Base-by-base conservation (phyloP, 53 echinoderm and acorn worm genomes). In the Mesocentrotus franciscanus region DNA sequence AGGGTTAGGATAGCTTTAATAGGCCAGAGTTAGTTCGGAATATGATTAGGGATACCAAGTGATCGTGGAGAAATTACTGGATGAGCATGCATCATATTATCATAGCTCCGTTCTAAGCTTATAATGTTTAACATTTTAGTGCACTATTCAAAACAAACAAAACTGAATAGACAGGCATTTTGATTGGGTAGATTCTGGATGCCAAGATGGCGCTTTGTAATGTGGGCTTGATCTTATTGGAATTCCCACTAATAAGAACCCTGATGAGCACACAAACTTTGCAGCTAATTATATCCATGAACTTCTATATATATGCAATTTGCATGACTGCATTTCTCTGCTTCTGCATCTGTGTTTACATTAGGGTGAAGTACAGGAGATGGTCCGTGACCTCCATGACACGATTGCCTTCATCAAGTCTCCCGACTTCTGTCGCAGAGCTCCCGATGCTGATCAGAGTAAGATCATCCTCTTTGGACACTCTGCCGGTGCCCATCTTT, bases 401-500 rank as follows among this genome's bases (percentile, higher is more conserved):
- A 90, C 96, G 0, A 12, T 96, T 5, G 71, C 89, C 1, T 94
- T 61, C 62, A 94, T 94, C 61, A 61, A 83, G 35, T 90, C 95
- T 12, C 89, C 39, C 0, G 71, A 90, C 20, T 90, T 95, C 95
- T 32, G 16, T 18, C 56, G 18, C 0, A 42, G 49, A 18, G 71
- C 72, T 68, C 95, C 90, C 8, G 57, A 90, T 26, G 95, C 71
- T 22, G 76, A 92, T 60, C 72, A n/a, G 61, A 24, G 83, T 36
- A 92, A 93, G 61, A 71, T 96, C 15, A 89, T 96, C 29, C 90
- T 96, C 32, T 62, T 96, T 61, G 96, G 96, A 12, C 96, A 96
- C 76, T 96, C 96, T 22, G 96, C 96, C 1, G 96, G 94, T 39
- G 96, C 96, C 39, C 96, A 96, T 62, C 95, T 96, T 1, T 84